Conservation (phyloP, 2,797 vertebrate genomes). For the Thunnus albacares region DNA sequence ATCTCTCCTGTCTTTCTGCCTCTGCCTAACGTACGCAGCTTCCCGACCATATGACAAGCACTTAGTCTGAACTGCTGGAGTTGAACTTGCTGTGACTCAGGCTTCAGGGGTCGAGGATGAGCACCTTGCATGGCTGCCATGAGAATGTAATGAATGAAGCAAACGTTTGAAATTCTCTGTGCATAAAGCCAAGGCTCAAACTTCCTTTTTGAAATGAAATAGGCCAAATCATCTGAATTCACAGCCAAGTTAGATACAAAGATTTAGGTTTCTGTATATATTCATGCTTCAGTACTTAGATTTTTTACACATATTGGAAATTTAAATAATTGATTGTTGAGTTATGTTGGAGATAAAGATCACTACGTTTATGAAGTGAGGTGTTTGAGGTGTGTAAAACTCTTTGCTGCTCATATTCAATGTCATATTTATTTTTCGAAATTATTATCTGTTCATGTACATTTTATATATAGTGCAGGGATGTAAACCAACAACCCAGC, state of each 20-base stretch:
- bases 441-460: slow-evolving; percentile 12
- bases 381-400: no score
- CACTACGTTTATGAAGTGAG: no score
- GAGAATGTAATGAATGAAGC: slow-evolving; percentile 37
- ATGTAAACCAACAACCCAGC: background rate
- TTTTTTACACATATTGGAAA: slow-evolving; percentile 1
- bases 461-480: slow-evolving; percentile 13
- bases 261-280: slow-evolving; percentile 30
- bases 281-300: slow-evolving; percentile 13
- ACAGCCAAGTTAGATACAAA: slow-evolving; percentile 33
- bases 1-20: background rate
- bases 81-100: slow-evolving; percentile 43
- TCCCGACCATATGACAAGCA: slow-evolving; percentile 1
- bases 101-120: slow-evolving; percentile 16
- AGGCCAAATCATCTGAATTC: slow-evolving; percentile 44
- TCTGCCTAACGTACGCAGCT: background rate
- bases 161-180: slow-evolving; percentile 32
- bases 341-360: no score
- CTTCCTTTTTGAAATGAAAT: slow-evolving; percentile 20
- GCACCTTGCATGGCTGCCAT: slow-evolving; percentile 3
- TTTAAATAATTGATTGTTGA: background rate
- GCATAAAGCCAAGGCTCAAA: slow-evolving; percentile 10
- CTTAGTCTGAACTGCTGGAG: background rate
- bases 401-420: no score
- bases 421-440: slow-evolving; percentile 10